Conservation (phyloP, 35 echinoderm and acorn worm species). For the Chiridota heheva region DNA sequence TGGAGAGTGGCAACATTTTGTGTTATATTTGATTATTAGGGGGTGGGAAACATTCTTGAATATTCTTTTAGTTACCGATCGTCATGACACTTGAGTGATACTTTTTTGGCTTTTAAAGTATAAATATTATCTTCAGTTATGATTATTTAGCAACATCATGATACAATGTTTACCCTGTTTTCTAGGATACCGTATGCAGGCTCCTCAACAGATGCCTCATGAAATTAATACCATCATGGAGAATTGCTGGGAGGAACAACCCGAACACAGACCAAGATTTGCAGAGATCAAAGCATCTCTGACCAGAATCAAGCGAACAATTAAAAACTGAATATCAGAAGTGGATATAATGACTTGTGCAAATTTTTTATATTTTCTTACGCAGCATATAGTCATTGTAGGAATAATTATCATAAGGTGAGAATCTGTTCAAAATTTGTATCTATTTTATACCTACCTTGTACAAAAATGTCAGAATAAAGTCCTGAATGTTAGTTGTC, state of each 20-base stretch:
- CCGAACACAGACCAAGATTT: conserved; percentile 73
- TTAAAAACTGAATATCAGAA: no score
- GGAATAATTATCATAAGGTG: no score
- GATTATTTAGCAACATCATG: neutral
- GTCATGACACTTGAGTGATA: neutral
- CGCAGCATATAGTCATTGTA: no score
- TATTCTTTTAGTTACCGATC: neutral
- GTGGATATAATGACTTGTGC: no score
- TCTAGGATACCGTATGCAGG: conserved; percentile 86
- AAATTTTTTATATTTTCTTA: no score
- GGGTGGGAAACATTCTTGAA: neutral
- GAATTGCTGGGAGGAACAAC: conserved; percentile 76
- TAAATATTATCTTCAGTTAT: neutral
- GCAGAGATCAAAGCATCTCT: conserved; percentile 66
- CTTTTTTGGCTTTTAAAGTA: neutral
- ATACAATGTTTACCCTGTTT: conserved; percentile 5
- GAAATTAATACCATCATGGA: conserved; percentile 72
- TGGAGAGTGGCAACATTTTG: no score
- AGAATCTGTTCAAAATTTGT: no score
- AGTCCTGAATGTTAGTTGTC: no score
- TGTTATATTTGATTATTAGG: neutral
- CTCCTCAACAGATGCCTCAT: conserved; percentile 55
- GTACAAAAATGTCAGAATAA: no score
- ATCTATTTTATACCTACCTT: no score
- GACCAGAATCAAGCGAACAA: no score